phyloP scores from a whole-genome alignment of 37 sponge, comb jelly and placozoan genomes.

The Halichondria panicea region DNA sequence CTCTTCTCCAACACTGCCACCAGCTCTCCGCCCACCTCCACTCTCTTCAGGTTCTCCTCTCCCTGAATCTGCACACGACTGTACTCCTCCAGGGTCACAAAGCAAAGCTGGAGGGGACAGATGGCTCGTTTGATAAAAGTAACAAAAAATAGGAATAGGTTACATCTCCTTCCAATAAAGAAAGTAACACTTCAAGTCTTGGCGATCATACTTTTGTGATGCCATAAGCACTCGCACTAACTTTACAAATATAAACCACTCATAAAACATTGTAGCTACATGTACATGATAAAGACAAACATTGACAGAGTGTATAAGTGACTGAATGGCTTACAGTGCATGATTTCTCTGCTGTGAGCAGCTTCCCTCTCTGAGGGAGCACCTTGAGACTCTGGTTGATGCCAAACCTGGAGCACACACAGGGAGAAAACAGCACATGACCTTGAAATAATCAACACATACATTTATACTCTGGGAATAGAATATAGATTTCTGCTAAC shows the following conservation, averaged over 20 bases:
- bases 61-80: constrained; percentile 57
- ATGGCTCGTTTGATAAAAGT: neutral
- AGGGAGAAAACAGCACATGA: too few species aligned
- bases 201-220: too few species aligned
- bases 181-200: too few species aligned
- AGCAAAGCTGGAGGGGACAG: constrained; percentile 15
- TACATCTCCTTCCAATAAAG: neutral
- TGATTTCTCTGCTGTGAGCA: constrained; percentile 57
- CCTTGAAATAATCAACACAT: too few species aligned
- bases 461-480: too few species aligned
- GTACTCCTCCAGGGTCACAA: constrained; percentile 45
- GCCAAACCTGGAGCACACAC: constrained; percentile 46
- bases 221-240: neutral
- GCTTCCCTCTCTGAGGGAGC: constrained; percentile 55
- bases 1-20: constrained; percentile 71
- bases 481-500: too few species aligned
- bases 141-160: neutral
- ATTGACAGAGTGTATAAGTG: neutral
- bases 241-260: too few species aligned
- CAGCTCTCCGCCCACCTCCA: constrained; percentile 47
- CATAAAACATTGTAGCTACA: too few species aligned
- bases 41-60: constrained; percentile 67
- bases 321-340: constrained; percentile 48
- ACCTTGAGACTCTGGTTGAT: constrained; percentile 48
- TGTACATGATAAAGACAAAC: neutral